phyloP scores from a whole-genome alignment of 2,113 vertebrate species.

The Amphiprion percula region DNA sequence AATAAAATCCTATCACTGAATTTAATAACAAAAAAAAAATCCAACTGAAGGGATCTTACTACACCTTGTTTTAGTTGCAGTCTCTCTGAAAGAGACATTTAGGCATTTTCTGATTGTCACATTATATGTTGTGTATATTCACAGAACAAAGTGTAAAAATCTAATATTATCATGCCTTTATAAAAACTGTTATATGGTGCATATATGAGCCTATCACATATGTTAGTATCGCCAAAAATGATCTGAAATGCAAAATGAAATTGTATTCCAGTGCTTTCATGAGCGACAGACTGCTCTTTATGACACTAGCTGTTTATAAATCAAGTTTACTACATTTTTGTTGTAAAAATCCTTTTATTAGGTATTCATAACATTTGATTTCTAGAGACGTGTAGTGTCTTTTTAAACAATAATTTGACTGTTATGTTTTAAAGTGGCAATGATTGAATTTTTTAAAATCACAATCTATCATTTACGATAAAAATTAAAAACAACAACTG shows the following conservation, averaged over 20 bases:
- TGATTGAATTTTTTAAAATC: background rate
- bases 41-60: background rate
- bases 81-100: background rate
- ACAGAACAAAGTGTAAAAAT: background rate
- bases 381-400: too few species aligned
- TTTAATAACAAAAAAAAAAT: background rate
- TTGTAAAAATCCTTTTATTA: too few species aligned
- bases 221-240: background rate
- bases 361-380: too few species aligned
- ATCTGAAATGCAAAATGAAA: background rate
- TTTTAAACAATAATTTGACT: too few species aligned
- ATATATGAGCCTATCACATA: background rate
- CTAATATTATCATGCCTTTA: background rate
- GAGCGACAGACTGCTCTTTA: too few species aligned
- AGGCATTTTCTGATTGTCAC: background rate
- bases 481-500: background rate
- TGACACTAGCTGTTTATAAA: too few species aligned
- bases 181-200: background rate
- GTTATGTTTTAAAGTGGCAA: background rate
- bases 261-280: too few species aligned
- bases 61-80: background rate
- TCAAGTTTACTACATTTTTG: too few species aligned
- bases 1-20: background rate
- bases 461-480: background rate
- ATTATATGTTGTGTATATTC: background rate